Conservation (phyloP, 2,113 vertebrate species). For the Lathamus discolor region DNA sequence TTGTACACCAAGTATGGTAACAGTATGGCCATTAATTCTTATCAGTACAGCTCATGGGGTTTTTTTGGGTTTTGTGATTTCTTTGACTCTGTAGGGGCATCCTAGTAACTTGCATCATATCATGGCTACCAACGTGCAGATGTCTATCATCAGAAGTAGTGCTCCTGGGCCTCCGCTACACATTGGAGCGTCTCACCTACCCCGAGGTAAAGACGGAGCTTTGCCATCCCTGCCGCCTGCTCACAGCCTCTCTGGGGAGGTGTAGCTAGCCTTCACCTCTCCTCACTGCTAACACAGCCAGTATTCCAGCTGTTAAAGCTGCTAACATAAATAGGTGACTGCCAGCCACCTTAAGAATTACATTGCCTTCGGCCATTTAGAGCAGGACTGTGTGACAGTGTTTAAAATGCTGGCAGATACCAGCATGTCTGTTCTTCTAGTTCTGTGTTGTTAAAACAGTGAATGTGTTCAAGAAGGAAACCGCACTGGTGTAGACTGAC, state of each 20-base stretch:
- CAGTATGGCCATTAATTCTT: neutral
- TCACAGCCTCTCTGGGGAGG: neutral
- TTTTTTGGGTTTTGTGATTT: neutral
- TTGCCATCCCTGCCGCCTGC: neutral
- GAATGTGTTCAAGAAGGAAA: neutral
- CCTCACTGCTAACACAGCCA: accelerated
- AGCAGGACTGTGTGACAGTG: neutral
- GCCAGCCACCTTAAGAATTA: neutral
- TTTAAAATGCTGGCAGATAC: neutral
- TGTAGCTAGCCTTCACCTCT: neutral
- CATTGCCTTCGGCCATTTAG: neutral
- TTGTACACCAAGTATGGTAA: neutral
- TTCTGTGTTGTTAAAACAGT: neutral
- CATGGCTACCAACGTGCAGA: slow-evolving; percentile 93
- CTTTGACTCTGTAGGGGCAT: slow-evolving; percentile 82
- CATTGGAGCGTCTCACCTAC: slow-evolving; percentile 92
- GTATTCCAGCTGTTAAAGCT: neutral
- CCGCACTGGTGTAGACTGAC: neutral
- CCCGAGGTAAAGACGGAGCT: slow-evolving; percentile 82
- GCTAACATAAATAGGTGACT: neutral
- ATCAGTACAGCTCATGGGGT: neutral
- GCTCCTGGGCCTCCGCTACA: slow-evolving; percentile 86
- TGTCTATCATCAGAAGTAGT: slow-evolving; percentile 89
- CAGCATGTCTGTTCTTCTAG: neutral
- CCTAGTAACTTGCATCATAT: slow-evolving; percentile 93